Evolutionary conservation across 2,113 vertebrate species (phyloP).

Genomic region (Psammodynastes pulverulentus): DNA sequence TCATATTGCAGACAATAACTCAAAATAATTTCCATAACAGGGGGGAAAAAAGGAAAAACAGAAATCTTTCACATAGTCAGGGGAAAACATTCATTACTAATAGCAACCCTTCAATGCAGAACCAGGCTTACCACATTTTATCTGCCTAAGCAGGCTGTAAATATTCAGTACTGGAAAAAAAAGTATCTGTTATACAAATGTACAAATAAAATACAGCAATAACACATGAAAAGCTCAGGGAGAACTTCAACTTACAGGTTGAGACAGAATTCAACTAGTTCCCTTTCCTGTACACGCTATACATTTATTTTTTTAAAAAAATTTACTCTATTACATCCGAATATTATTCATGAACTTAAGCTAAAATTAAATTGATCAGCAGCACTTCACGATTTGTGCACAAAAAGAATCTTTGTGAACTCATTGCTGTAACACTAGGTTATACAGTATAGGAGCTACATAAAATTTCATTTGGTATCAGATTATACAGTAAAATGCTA

Average conservation of each 20-base stretch:
- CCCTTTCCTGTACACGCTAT: neutral
- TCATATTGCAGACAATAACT: neutral
- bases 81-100: neutral
- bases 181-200: neutral
- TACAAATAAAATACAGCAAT: neutral
- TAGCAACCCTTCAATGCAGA: neutral
- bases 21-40: neutral
- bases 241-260: neutral
- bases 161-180: neutral
- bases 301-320: neutral
- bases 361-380: constrained; percentile 32
- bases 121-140: too few species aligned
- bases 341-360: constrained; percentile 29
- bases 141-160: neutral
- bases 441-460: constrained; percentile 28
- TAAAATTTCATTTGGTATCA: constrained; percentile 25
- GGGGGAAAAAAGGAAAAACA: neutral
- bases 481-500: constrained; percentile 48
- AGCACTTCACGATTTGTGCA: constrained; percentile 11
- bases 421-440: constrained; percentile 46
- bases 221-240: neutral
- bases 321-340: neutral
- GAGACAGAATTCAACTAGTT: neutral
- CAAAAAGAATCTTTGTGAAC: neutral
- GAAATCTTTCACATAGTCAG: neutral